These are phyloP conservation scores for Polylopha cassiicola DNA, from an alignment of 2,888 invertebrate genomes.

Conservation along the genomic window DNA sequence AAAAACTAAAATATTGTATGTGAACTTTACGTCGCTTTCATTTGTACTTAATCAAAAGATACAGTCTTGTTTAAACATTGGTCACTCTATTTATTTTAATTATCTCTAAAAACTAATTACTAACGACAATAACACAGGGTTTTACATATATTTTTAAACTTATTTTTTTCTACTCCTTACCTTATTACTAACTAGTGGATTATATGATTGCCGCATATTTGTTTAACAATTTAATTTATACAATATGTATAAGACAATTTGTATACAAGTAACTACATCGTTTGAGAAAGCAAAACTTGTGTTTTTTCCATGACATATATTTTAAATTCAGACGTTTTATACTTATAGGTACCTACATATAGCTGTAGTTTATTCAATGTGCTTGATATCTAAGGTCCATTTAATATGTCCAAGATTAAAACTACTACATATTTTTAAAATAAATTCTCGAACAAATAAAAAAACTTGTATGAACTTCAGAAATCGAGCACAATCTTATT, in stretches of 20 bases:
- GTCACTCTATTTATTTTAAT: constrained; percentile 46
- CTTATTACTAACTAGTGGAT: no score
- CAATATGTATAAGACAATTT: no score
- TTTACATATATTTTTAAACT: constrained; percentile 16
- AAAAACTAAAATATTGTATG: constrained; percentile 26
- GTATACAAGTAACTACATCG: no score
- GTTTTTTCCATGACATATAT: constrained; percentile 20
- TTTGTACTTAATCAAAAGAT: constrained; percentile 67
- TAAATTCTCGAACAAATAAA: no score
- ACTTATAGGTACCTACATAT: constrained; percentile 18
- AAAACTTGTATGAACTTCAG: no score
- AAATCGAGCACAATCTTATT: no score
- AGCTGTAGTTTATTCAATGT: no score
- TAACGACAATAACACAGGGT: constrained; percentile 28
- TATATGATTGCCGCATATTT: no score
- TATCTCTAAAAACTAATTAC: constrained; percentile 23
- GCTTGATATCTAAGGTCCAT: no score
- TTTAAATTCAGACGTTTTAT: constrained; percentile 25
- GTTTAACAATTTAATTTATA: no score
- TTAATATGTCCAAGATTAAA: no score
- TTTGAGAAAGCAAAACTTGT: constrained; percentile 10
- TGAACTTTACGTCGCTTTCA: constrained; percentile 25
- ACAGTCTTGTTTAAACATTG: constrained; percentile 71
- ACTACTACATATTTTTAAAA: no score
- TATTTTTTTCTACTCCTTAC: constrained; percentile 8